Base-by-base conservation (phyloP, 2,888 invertebrate species). In the Brachypterus glaber region DNA sequence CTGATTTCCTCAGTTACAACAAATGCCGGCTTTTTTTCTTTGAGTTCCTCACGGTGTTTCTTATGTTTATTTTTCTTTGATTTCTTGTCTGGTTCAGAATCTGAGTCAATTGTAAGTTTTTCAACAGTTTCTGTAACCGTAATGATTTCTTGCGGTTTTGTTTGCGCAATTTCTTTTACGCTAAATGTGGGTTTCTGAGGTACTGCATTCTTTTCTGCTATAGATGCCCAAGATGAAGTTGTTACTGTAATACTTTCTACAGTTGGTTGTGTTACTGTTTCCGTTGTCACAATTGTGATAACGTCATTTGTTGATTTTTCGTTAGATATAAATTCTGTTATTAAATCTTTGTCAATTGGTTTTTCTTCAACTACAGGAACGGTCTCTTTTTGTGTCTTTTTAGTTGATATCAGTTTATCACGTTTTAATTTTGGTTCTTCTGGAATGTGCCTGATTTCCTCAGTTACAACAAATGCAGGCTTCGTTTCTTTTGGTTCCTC, bases 31-130 rank as follows among this genome's bases (percentile, higher is more conserved):
- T 42, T 45, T 8, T 39, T 15, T 27, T 45, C 45, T 30, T 41
- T 37, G 8, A 13, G 12, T 24, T 45, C 41, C 33, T 46, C 44
- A 9, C 38, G 24, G 30, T 46, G 42, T 16, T 51, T 49, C 24
- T 41, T 45, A 30, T 46, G 49, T 7, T 46, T 44, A 29, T 49
- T 46, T 34, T 45, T 50, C 37, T 51, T 51, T 34, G 45, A 41
- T 37, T 51, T 46, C 35, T 48, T 48, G 25, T 47, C 45, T 8
- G 36, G 40, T 16, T 39, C 24, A 11, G 17, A n/a, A n/a, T n/a
- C 13, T 4, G 35, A 11, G 24, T 42, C 43, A 31, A 36, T 42
- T 30, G 36, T 14, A 26, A 24, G 29, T 24, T 43, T 24, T 13
- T 43, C 40, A 30, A 18, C 17, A 30, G 41, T 40, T 21, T 8